A percentile compares a stretch with the other conserved stretches of the same genome.
Evolutionary conservation across 2,888 invertebrate species (phyloP).

Genomic region (Microctonus aethiopoides): DNA sequence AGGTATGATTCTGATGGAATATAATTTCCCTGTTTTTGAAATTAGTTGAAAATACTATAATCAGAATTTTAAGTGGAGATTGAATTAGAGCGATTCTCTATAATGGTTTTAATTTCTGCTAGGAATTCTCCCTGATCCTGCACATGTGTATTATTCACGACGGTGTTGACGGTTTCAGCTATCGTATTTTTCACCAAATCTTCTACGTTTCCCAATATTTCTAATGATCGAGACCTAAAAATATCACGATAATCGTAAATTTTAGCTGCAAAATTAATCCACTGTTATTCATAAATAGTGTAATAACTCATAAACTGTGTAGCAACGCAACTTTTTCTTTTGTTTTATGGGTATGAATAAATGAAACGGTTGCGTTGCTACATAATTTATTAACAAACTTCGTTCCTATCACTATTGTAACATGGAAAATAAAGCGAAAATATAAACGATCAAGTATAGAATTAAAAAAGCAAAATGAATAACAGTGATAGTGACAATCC

Average conservation of each 20-base stretch:
- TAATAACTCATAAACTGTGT: too few species aligned
- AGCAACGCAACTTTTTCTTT: too few species aligned
- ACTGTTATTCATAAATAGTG: too few species aligned
- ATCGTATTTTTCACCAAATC: conserved; percentile 10
- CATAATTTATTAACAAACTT: too few species aligned
- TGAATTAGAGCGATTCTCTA: neutral
- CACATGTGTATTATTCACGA: neutral
- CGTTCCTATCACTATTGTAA: too few species aligned
- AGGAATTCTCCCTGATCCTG: neutral
- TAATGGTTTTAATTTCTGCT: conserved; percentile 4
- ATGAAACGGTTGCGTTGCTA: too few species aligned
- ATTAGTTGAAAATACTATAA: conserved; percentile 34
- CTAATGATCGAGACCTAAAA: conserved; percentile 25
- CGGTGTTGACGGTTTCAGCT: neutral
- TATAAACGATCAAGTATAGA: too few species aligned
- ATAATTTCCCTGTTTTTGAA: conserved; percentile 19
- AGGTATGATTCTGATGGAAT: conserved; percentile 32
- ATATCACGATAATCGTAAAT: conserved; percentile 32
- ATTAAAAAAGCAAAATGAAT: too few species aligned
- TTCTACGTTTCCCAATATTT: conserved; percentile 21
- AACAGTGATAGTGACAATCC: too few species aligned
- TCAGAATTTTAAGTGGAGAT: conserved; percentile 1
- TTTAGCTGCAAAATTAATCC: neutral
- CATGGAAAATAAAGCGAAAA: too few species aligned
- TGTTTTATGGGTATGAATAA: too few species aligned